phyloP scores from a whole-genome alignment of 2,113 vertebrate genomes.

The Abramis brama region DNA sequence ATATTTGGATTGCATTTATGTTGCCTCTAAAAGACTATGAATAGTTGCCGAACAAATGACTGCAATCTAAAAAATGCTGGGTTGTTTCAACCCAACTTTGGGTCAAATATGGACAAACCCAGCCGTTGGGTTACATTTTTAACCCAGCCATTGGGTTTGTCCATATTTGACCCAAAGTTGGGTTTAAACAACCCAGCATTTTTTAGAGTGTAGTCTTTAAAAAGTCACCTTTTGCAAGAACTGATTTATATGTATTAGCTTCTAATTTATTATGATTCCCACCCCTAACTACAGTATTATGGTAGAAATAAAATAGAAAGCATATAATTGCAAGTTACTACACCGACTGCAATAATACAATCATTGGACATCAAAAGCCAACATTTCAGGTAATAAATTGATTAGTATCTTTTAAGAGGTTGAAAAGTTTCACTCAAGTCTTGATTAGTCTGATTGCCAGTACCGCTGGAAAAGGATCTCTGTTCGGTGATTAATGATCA shows the following conservation, averaged over 20 bases:
- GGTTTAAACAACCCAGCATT: too few relatives aligned
- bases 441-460: constrained; percentile 47
- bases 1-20: not conserved
- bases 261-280: not conserved
- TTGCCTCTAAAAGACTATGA: not conserved
- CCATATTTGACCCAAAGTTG: too few relatives aligned
- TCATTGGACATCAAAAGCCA: constrained; percentile 28
- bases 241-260: not conserved
- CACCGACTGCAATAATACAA: constrained; percentile 27
- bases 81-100: too few relatives aligned
- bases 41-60: not conserved
- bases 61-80: too few relatives aligned
- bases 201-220: not conserved
- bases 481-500: constrained; percentile 44
- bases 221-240: constrained; percentile 11
- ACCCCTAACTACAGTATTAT: not conserved
- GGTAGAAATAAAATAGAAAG: not conserved
- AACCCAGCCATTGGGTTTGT: too few relatives aligned
- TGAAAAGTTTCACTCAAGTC: constrained; percentile 28
- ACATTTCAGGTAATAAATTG: constrained; percentile 46
- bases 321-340: not conserved
- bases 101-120: too few relatives aligned
- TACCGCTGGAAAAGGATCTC: constrained; percentile 35
- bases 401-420: constrained; percentile 38
- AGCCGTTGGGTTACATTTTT: too few relatives aligned